These are phyloP conservation scores for Tetramorium parvispinum DNA, from an alignment of 1,140 invertebrate species.

Conservation along the genomic window DNA sequence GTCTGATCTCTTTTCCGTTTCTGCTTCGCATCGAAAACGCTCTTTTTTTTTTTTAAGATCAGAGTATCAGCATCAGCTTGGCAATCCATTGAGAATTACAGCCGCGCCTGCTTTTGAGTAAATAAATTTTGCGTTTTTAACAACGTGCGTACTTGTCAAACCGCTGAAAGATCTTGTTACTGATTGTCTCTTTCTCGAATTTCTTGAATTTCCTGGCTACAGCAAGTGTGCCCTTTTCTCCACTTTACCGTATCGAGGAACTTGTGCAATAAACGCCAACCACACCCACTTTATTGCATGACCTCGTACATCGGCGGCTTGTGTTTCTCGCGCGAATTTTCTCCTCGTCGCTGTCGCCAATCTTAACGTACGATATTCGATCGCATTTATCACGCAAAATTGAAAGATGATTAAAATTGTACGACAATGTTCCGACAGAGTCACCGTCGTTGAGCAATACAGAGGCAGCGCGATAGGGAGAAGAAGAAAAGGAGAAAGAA, in stretches of 20 bases:
- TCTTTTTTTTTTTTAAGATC: not conserved
- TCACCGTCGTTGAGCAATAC: not conserved
- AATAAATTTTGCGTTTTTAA: not conserved
- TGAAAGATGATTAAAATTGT: not conserved
- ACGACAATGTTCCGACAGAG: not conserved
- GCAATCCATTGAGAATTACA: not conserved
- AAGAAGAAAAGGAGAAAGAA: not conserved
- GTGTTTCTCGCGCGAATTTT: slow-evolving; percentile 54
- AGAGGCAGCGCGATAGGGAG: not conserved
- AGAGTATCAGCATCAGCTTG: not conserved
- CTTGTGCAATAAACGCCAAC: slow-evolving; percentile 52
- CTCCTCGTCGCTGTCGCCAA: slow-evolving; percentile 43
- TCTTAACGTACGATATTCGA: not conserved
- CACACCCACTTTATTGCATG: slow-evolving; percentile 63
- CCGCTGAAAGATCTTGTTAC: not conserved
- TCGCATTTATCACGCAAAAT: not conserved
- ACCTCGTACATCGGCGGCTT: slow-evolving; percentile 20
- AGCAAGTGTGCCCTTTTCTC: slow-evolving; percentile 25
- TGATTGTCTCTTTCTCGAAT: slow-evolving; percentile 4
- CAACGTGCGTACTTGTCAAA: not conserved
- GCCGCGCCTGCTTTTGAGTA: not conserved
- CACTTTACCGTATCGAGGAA: slow-evolving; percentile 26
- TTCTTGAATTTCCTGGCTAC: not conserved
- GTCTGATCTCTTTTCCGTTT: not conserved
- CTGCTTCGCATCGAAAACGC: not conserved